A percentile compares a stretch with the other conserved stretches of the same genome.
Conservation (phyloP, 2,797 vertebrate genomes). For the Hippocampus kuda region DNA sequence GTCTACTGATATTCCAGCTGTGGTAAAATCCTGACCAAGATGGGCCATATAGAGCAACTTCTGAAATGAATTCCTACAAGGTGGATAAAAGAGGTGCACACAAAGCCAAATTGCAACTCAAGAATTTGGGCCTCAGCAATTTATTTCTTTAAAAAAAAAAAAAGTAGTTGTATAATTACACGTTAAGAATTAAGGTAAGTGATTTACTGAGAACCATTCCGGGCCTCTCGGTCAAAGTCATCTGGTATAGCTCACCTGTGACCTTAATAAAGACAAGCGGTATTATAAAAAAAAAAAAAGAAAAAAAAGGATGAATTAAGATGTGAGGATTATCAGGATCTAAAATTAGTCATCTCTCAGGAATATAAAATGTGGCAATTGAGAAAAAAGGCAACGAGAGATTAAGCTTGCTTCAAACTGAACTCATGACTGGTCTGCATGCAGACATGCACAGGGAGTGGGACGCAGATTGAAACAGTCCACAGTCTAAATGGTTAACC, state of each 20-base stretch:
- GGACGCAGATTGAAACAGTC: slow-evolving; percentile 25
- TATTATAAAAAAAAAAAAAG: too few species aligned
- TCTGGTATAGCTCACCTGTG: neutral
- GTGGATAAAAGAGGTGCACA: neutral
- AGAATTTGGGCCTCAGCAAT: neutral
- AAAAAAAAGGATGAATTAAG: neutral
- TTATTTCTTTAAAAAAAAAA: too few species aligned
- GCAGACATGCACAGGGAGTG: slow-evolving; percentile 14
- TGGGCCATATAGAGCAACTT: neutral
- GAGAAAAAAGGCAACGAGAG: neutral
- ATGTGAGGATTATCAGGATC: neutral
- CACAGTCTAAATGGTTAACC: slow-evolving; percentile 24
- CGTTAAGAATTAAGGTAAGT: neutral
- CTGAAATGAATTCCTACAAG: neutral
- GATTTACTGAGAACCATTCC: neutral
- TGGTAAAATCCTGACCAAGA: too few species aligned
- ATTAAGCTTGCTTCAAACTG: slow-evolving; percentile 5
- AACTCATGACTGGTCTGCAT: slow-evolving; percentile 6
- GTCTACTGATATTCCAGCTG: neutral
- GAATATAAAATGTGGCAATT: neutral
- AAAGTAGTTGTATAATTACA: too few species aligned
- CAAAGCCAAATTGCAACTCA: neutral
- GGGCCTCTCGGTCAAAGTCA: neutral
- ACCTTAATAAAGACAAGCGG: neutral
- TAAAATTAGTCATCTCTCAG: neutral